phyloP scores from a whole-genome alignment of 1,140 invertebrate species.

The Saxidomus purpurata region DNA sequence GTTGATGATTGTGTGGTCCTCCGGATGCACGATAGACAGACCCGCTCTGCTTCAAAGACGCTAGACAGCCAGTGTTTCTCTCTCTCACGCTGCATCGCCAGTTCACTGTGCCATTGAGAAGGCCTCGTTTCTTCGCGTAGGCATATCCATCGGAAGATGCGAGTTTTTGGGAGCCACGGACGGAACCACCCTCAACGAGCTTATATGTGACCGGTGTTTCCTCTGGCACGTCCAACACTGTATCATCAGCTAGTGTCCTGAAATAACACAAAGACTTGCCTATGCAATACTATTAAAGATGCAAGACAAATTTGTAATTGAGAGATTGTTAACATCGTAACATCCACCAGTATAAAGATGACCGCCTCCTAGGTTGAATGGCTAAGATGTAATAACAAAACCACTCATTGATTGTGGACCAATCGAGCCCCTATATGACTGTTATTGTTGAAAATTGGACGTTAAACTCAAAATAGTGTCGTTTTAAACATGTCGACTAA shows the following conservation, averaged over 20 bases:
- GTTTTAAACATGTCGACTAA: no score
- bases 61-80: not conserved
- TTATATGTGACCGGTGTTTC: not conserved
- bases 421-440: not conserved
- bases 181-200: not conserved
- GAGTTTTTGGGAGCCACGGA: not conserved
- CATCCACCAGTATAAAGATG: no score
- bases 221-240: not conserved
- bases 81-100: slow-evolving; percentile 21
- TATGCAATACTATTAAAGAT: no score
- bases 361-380: not conserved
- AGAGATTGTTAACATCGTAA: no score
- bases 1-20: not conserved
- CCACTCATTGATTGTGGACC: not conserved
- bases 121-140: not conserved
- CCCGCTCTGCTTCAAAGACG: not conserved
- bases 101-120: not conserved
- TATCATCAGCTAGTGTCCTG: not conserved
- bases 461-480: not conserved
- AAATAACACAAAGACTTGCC: not conserved
- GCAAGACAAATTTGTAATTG: not conserved
- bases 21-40: not conserved
- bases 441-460: not conserved
- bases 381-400: not conserved
- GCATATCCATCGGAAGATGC: not conserved